These are phyloP conservation scores for Drosophila neutralis DNA, from an alignment of 2,888 invertebrate genomes.

Conservation along the genomic window DNA sequence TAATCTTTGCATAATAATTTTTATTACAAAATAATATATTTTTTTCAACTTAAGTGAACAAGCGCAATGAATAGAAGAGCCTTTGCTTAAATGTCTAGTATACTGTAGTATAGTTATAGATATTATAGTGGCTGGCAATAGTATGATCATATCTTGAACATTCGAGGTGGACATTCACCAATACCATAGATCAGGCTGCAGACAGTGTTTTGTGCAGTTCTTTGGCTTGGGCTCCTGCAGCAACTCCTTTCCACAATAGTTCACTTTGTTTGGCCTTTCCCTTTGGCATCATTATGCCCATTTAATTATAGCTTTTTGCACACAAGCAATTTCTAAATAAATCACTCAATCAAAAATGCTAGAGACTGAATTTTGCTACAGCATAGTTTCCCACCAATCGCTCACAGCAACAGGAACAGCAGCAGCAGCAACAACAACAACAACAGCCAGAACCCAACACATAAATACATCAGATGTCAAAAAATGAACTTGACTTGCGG, in stretches of 20 bases:
- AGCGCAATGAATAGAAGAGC: not conserved
- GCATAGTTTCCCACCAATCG: constrained; percentile 80
- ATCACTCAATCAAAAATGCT: constrained; percentile 79
- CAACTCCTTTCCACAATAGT: constrained; percentile 42
- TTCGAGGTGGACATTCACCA: constrained; percentile 24
- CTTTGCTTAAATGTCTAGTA: not conserved
- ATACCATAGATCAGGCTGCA: too few species aligned
- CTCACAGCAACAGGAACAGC: constrained; percentile 61
- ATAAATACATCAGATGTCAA: constrained; percentile 81
- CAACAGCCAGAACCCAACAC: constrained; percentile 47
- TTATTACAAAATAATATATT: not conserved
- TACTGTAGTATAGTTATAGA: not conserved
- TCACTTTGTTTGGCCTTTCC: constrained; percentile 64
- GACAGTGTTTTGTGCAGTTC: constrained; percentile 3
- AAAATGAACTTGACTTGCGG: constrained; percentile 73
- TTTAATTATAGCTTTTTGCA: constrained; percentile 78
- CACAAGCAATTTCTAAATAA: constrained; percentile 77
- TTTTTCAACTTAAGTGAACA: not conserved
- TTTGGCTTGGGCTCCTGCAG: constrained; percentile 17
- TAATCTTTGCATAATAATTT: not conserved
- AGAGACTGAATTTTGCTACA: constrained; percentile 56
- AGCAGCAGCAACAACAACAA: constrained; percentile 8
- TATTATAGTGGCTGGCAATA: not conserved
- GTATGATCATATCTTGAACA: constrained; percentile 14
- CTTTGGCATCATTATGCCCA: constrained; percentile 76